phyloP scores from a whole-genome alignment of 2,113 vertebrate genomes.

The Tursiops truncatus region DNA sequence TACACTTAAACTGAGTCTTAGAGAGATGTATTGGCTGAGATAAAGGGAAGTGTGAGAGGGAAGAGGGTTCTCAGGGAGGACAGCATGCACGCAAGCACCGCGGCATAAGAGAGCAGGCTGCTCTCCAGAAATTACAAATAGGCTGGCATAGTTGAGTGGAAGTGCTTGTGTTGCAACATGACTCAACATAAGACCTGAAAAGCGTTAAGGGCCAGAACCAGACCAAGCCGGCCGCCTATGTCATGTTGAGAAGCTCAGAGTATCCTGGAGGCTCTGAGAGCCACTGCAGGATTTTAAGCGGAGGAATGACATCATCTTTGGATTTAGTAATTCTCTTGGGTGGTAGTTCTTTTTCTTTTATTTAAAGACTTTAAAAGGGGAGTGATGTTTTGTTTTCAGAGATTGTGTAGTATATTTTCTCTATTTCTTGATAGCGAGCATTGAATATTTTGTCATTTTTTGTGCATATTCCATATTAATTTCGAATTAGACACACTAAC shows the following conservation, averaged over 20 bases:
- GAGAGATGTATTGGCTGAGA: background rate
- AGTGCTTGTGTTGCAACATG: background rate
- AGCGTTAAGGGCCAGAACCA: background rate
- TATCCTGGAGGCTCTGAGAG: background rate
- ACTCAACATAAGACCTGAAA: background rate
- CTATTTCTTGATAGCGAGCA: background rate
- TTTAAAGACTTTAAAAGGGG: background rate
- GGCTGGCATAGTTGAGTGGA: background rate
- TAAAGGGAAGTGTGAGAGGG: background rate
- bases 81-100: background rate
- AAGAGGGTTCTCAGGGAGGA: background rate
- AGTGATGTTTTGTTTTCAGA: constrained; percentile 30
- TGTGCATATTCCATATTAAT: constrained; percentile 14
- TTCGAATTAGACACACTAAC: constrained; percentile 38
- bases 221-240: background rate
- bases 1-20: background rate
- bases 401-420: background rate
- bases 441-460: constrained; percentile 7
- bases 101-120: background rate
- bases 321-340: constrained; percentile 30
- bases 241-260: background rate
- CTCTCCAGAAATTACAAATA: constrained; percentile 2
- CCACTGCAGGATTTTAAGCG: background rate
- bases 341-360: constrained; percentile 28
- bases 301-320: constrained; percentile 39